Base-by-base conservation (phyloP, 2,797 vertebrate species). In the Triplophysa yarkandensis region DNA sequence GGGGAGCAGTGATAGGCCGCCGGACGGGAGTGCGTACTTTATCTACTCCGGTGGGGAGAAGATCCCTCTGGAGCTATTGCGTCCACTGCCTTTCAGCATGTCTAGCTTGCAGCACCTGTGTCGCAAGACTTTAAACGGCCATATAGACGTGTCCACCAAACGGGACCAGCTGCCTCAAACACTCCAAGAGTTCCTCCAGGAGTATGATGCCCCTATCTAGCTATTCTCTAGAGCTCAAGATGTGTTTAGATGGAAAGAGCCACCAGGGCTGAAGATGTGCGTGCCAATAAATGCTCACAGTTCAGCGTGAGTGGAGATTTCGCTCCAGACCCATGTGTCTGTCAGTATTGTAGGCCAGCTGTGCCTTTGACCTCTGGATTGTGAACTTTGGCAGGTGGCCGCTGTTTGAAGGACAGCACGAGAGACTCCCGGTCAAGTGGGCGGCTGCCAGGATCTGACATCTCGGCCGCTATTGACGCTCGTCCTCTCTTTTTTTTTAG, bases 201-300 rank as follows among this genome's bases (percentile, higher is more conserved):
- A 97, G 87, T 99, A 99, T 0, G 97, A 99, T 39, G 95, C 97
- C 71, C 95, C 96, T 0, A 95, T 99, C 83, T 99, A 94, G 93
- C 84, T 83, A 79, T 68, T 61, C 60, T 36, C 25, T 25, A 27
- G 27, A 43, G 21, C 72, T 54, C 62, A 50, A 67, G 66, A 68
- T 28, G 62, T 48, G 44, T 66, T 61, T 25, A 32, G 46, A 71
- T 62, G 34, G 44, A 71, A 68, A 61, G 82, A 78, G 68, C 65
- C 61, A 32, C 60, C 62, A 39, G 70, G 19, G 70, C 48, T 76
- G 52, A 36, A 41, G 60, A 61, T 65, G 69, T 72, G 68, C 39
- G 68, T 69, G 65, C 72, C 80, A 72, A 77, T 74, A 73, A 70
- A 61, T 65, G 72, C 77, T 70, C 74, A 52, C 36, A 69, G n/a